A percentile compares a stretch with the other conserved stretches of the same genome.
These are phyloP conservation scores for Atlantisia rogersi DNA, from an alignment of 2,113 vertebrate species.

Conservation along the genomic window DNA sequence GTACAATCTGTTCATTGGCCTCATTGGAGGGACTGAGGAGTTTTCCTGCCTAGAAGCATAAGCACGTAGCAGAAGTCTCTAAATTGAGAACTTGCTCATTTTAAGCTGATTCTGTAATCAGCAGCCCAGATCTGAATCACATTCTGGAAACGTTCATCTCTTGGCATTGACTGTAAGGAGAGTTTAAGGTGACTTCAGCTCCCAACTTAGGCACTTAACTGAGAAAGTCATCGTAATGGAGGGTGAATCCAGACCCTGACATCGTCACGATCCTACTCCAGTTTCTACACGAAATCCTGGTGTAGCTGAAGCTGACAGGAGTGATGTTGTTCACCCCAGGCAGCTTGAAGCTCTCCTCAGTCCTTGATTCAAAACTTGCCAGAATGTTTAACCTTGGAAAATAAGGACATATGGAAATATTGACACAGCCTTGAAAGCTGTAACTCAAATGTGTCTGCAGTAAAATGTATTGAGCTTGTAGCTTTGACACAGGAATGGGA, in stretches of 20 bases:
- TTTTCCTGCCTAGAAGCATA: conserved; percentile 35
- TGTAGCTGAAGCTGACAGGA: not conserved
- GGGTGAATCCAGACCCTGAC: not conserved
- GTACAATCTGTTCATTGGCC: conserved; percentile 56
- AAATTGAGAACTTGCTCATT: conserved; percentile 65
- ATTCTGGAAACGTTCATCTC: conserved; percentile 33
- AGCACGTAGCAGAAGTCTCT: conserved; percentile 39
- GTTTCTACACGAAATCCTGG: not conserved
- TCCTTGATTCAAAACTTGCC: not conserved
- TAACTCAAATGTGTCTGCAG: not conserved
- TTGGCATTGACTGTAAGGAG: not conserved
- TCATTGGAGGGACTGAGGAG: conserved; percentile 17
- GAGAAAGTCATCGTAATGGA: not conserved
- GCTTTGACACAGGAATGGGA: conserved; percentile 6
- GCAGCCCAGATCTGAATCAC: conserved; percentile 49
- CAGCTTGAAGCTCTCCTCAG: not conserved
- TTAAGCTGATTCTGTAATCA: conserved; percentile 55
- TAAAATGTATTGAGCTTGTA: not conserved
- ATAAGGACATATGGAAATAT: conserved; percentile 26
- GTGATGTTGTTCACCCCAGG: not conserved
- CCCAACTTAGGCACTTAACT: not conserved
- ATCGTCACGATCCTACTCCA: not conserved
- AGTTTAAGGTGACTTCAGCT: conserved; percentile 33
- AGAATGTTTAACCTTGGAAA: conserved; percentile 31
- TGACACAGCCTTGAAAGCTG: conserved; percentile 12